These are phyloP conservation scores for Myopa tessellatipennis DNA, from an alignment of 2,888 invertebrate species.

Conservation along the genomic window DNA sequence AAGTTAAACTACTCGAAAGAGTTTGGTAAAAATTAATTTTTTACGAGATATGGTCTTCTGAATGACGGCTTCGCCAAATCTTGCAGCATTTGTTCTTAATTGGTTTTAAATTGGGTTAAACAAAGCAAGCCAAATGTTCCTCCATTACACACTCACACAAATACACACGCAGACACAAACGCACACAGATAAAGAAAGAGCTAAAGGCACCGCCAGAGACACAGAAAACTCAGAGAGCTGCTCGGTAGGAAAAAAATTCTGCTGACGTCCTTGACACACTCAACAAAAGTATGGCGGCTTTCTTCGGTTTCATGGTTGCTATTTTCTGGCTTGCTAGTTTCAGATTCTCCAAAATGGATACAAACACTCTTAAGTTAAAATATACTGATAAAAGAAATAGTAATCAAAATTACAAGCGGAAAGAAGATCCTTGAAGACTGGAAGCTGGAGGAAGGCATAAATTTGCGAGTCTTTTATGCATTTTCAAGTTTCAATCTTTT, in stretches of 20 bases:
- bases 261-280: no score
- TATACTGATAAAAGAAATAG: no score
- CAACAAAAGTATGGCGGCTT: no score
- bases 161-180: not conserved
- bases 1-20: not conserved
- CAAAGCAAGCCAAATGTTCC: not conserved
- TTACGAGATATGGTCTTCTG: not conserved
- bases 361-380: no score
- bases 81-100: conserved; percentile 10
- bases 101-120: conserved; percentile 34
- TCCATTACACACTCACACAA: not conserved
- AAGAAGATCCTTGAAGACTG: no score
- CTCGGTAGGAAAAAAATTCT: not conserved
- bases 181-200: not conserved
- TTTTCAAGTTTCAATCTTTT: no score
- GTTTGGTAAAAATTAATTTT: not conserved
- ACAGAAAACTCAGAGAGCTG: not conserved
- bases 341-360: no score
- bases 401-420: no score
- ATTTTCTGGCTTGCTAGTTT: no score
- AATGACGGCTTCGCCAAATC: not conserved
- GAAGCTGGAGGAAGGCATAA: no score
- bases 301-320: no score
- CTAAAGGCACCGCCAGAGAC: not conserved
- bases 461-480: no score